phyloP scores from a whole-genome alignment of 2,797 vertebrate genomes.

The Diglossa cyanea region DNA sequence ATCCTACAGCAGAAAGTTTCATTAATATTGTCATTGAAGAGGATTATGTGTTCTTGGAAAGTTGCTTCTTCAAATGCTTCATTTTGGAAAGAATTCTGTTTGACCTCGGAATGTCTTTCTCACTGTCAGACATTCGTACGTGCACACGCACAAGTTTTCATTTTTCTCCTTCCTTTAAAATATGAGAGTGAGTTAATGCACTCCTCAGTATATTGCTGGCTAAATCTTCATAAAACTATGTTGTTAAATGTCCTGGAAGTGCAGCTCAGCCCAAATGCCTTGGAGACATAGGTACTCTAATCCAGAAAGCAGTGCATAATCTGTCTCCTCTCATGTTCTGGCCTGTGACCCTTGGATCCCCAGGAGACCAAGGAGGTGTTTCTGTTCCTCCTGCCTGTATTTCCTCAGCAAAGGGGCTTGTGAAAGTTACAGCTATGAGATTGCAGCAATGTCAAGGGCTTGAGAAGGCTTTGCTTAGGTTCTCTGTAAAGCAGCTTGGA shows the following conservation, averaged over 20 bases:
- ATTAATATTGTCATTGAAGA: background rate
- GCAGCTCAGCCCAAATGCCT: background rate
- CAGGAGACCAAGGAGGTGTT: background rate
- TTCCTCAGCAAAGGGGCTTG: background rate
- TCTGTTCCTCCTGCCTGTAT: background rate
- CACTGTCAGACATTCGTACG: fast-evolving
- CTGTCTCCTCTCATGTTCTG: background rate
- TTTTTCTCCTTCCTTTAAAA: background rate
- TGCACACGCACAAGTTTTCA: fast-evolving
- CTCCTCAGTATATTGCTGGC: background rate
- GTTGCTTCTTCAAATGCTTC: background rate
- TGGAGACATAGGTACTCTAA: background rate
- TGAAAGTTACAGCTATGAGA: background rate
- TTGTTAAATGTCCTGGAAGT: background rate
- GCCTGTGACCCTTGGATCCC: slow-evolving; percentile 12
- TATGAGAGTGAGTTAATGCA: background rate
- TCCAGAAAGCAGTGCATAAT: slow-evolving; percentile 14
- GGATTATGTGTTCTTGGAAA: slow-evolving; percentile 46
- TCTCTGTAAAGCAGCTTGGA: background rate
- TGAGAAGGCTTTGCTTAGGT: background rate
- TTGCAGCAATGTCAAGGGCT: background rate
- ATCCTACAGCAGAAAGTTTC: background rate
- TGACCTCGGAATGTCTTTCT: background rate
- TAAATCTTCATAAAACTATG: background rate
- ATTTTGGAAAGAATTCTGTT: background rate